Evolutionary conservation across 2,888 invertebrate species (phyloP).

Genomic region (Melipona bicolor): DNA sequence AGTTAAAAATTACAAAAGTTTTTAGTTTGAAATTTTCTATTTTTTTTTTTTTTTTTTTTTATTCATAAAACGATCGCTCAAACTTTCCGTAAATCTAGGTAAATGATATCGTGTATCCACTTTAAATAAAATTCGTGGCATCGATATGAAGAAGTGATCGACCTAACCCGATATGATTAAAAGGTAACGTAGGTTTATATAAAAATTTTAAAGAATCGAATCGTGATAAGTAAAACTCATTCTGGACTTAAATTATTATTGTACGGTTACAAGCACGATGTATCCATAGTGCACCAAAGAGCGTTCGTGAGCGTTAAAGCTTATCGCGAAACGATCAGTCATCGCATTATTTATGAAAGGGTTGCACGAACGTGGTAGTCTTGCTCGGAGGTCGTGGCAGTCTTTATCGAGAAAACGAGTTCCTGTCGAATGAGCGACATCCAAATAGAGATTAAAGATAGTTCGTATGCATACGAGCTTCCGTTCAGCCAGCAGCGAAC

Average conservation of each 20-base stretch:
- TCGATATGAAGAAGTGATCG: background rate
- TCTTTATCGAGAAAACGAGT: conserved; percentile 54
- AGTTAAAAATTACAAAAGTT: too few species aligned
- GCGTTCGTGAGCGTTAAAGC: background rate
- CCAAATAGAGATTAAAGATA: conserved; percentile 58
- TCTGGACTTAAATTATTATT: background rate
- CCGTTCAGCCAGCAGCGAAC: conserved; percentile 13
- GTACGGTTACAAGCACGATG: background rate
- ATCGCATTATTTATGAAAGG: conserved; percentile 59
- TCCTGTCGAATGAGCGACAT: conserved; percentile 34
- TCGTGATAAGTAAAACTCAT: background rate
- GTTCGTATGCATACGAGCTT: conserved; percentile 58
- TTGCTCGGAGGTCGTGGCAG: conserved; percentile 5
- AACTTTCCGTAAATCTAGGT: background rate
- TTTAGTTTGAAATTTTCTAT: too few species aligned
- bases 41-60: too few species aligned
- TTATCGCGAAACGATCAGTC: conserved; percentile 61
- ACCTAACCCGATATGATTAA: background rate
- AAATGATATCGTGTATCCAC: background rate
- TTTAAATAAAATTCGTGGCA: background rate
- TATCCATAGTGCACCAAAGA: conserved; percentile 1
- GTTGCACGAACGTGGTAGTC: conserved; percentile 36
- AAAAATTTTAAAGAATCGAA: background rate
- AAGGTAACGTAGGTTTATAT: background rate
- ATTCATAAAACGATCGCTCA: background rate